Evolutionary conservation across 2,888 invertebrate genomes (phyloP).

Genomic region (Agriopis leucophaearia): DNA sequence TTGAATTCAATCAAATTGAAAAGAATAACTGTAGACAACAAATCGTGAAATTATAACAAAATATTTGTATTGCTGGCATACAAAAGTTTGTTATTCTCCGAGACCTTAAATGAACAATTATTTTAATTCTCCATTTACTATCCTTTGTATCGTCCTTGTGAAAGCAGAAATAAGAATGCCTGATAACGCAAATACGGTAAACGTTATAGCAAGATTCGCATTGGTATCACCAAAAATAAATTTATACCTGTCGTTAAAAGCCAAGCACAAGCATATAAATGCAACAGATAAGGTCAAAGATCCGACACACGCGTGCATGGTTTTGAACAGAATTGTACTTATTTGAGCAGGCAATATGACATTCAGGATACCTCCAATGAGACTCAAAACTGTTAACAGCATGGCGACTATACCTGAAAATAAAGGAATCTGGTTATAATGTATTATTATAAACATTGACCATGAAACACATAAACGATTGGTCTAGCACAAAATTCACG

Average conservation of each 20-base stretch:
- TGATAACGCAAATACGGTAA: conserved; percentile 58
- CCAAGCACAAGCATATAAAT: conserved; percentile 58
- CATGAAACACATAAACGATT: no score
- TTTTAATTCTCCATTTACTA: not conserved
- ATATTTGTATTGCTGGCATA: conserved; percentile 47
- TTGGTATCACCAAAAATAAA: conserved; percentile 37
- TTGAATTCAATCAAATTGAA: conserved; percentile 30
- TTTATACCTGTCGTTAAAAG: conserved; percentile 51
- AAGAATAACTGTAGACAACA: not conserved
- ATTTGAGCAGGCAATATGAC: conserved; percentile 47
- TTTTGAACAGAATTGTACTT: conserved; percentile 45
- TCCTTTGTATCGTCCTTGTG: conserved; percentile 44
- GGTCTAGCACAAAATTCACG: no score
- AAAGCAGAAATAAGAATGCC: conserved; percentile 54
- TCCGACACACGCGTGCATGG: conserved; percentile 56
- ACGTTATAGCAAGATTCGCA: conserved; percentile 56
- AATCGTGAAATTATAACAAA: conserved; percentile 34
- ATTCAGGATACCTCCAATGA: conserved; percentile 62
- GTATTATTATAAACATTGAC: not conserved
- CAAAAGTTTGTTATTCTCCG: conserved; percentile 34
- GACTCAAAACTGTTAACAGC: conserved; percentile 59
- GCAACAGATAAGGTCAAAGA: conserved; percentile 58
- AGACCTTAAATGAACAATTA: not conserved
- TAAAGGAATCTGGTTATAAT: conserved; percentile 16
- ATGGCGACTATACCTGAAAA: conserved; percentile 68